A percentile compares a stretch with the other conserved stretches of the same genome.
Evolutionary conservation across 2,888 invertebrate genomes (phyloP).

Genomic region (Pyrrhosoma nymphula): DNA sequence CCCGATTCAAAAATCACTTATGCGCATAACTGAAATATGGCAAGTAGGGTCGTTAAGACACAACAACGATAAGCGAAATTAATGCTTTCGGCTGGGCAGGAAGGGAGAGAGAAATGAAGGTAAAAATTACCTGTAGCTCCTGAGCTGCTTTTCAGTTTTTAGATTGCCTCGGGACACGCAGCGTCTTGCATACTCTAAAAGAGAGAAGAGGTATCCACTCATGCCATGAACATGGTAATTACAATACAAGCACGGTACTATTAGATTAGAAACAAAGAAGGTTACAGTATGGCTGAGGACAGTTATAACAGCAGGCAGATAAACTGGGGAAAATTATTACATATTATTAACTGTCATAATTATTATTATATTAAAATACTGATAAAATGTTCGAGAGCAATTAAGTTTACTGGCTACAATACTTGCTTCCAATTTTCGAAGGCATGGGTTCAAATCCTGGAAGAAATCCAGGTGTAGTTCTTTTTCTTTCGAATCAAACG

Average conservation of each 20-base stretch:
- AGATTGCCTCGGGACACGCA: background rate
- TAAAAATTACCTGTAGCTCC: background rate
- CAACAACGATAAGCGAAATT: background rate
- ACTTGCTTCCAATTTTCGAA: too few species aligned
- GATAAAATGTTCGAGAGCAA: too few species aligned
- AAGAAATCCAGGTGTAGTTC: too few species aligned
- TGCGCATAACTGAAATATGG: background rate
- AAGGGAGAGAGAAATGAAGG: background rate
- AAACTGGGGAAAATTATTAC: too few species aligned
- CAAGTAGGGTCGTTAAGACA: background rate
- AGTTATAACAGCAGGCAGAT: too few species aligned
- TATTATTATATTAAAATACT: too few species aligned
- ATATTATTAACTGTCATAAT: too few species aligned
- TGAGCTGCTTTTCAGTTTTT: background rate
- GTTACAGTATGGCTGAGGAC: too few species aligned
- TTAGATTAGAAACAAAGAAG: too few species aligned
- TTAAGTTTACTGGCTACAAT: too few species aligned
- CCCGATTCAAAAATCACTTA: background rate
- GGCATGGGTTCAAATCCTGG: too few species aligned
- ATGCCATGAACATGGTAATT: background rate
- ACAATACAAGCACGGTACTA: background rate
- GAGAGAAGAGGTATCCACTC: background rate
- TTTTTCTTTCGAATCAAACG: too few species aligned
- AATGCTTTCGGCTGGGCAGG: background rate
- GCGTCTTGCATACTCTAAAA: background rate